Evolutionary conservation across 2,113 vertebrate genomes (phyloP).

Genomic region (Grammomys dolichurus): DNA sequence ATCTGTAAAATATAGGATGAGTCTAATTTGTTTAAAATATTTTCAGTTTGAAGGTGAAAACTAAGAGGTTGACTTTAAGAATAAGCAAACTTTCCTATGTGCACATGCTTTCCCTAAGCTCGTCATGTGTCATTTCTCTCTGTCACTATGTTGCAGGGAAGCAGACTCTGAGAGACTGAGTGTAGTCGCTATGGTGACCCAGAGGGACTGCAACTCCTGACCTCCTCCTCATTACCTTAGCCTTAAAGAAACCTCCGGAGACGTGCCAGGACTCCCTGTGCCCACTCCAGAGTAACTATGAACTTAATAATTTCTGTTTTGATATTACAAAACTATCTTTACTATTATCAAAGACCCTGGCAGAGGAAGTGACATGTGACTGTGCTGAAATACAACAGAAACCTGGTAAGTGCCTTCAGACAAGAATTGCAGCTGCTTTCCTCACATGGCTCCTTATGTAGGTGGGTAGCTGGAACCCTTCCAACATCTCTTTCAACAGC

Average conservation of each 20-base stretch:
- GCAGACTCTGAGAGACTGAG: background rate
- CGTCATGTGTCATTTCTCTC: background rate
- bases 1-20: background rate
- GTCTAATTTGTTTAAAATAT: background rate
- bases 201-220: fast-evolving
- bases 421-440: background rate
- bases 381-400: constrained; percentile 2
- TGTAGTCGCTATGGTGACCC: background rate
- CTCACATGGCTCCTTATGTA: background rate
- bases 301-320: background rate
- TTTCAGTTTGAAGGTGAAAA: background rate
- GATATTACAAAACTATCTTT: background rate
- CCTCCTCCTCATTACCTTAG: too few relatives aligned
- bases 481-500: background rate
- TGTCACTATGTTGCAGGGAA: background rate
- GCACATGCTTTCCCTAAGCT: background rate
- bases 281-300: background rate
- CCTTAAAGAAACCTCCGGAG: background rate
- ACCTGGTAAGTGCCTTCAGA: background rate
- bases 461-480: background rate
- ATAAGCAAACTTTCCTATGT: background rate
- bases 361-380: background rate
- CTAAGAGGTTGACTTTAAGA: background rate
- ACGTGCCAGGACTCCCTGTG: background rate
- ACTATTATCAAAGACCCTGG: background rate